phyloP scores from a whole-genome alignment of 2,888 invertebrate genomes.

The Limnephilus lunatus region DNA sequence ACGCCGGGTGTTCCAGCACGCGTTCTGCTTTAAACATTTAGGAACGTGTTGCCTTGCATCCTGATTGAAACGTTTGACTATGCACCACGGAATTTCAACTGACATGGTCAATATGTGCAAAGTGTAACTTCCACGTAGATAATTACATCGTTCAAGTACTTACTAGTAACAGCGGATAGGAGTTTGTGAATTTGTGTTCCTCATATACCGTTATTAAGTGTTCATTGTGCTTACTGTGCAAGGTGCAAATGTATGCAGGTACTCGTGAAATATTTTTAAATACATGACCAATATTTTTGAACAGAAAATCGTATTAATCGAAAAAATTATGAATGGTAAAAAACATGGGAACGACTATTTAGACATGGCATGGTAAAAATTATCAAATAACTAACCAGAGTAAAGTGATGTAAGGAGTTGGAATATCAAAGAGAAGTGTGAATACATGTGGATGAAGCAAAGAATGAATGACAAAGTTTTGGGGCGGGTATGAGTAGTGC shows the following conservation, averaged over 20 bases:
- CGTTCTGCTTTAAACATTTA: neutral
- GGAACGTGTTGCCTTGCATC: constrained; percentile 5
- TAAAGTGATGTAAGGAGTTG: too few relatives aligned
- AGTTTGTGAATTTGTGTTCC: neutral
- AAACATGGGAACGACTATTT: too few relatives aligned
- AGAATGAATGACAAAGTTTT: too few relatives aligned
- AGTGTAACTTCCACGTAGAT: neutral
- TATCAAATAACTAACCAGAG: too few relatives aligned
- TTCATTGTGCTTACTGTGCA: neutral
- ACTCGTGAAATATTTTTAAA: too few relatives aligned
- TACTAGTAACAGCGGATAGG: neutral
- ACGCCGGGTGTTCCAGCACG: constrained; percentile 28
- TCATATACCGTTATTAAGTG: neutral
- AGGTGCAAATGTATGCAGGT: neutral
- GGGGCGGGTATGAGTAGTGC: too few relatives aligned
- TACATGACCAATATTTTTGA: too few relatives aligned
- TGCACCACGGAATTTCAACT: neutral
- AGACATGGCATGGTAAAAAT: too few relatives aligned
- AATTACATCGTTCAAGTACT: neutral
- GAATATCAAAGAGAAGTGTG: too few relatives aligned
- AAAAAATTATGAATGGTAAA: too few relatives aligned
- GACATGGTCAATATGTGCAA: neutral
- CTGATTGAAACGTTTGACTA: constrained; percentile 12
- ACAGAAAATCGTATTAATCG: too few relatives aligned
- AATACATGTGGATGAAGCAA: too few relatives aligned